phyloP scores from a whole-genome alignment of 1,140 invertebrate genomes.

The Pseudomyrmex cubaensis region DNA sequence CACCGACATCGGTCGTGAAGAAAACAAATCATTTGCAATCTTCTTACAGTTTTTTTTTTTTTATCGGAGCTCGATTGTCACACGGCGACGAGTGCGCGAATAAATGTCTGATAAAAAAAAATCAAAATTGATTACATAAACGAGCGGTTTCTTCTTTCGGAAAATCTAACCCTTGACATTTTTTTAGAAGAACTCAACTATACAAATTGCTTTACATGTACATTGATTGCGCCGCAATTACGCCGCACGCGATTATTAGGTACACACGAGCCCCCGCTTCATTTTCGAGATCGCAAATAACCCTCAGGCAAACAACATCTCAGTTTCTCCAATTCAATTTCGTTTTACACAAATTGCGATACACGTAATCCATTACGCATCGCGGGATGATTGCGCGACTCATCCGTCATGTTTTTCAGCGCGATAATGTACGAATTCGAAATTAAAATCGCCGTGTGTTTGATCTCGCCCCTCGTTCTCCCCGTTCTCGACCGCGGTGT shows the following conservation, averaged over 20 bases:
- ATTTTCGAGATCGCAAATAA: constrained; percentile 6
- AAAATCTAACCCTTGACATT: too few relatives aligned
- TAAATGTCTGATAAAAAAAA: too few relatives aligned
- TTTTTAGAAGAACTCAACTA: too few relatives aligned
- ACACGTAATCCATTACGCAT: constrained; percentile 22
- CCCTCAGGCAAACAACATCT: neutral
- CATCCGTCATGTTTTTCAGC: constrained; percentile 48
- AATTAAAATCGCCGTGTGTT: too few relatives aligned
- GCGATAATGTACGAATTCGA: neutral
- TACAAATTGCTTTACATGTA: too few relatives aligned
- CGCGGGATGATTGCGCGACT: neutral
- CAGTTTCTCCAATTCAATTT: constrained; percentile 31
- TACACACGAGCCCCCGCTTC: neutral
- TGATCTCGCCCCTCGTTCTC: too few relatives aligned
- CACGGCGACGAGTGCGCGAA: too few relatives aligned
- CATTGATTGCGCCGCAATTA: constrained; percentile 18
- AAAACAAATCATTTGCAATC: constrained; percentile 3
- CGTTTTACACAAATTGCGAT: neutral
- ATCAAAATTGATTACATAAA: too few relatives aligned
- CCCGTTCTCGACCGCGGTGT: too few relatives aligned
- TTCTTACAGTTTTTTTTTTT: neutral
- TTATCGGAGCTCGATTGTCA: neutral
- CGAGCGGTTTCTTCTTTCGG: neutral
- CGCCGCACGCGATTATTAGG: constrained; percentile 4
- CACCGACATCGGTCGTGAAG: neutral